Evolutionary conservation across 2,113 vertebrate species (phyloP).

Genomic region (Lipotes vexillifer): DNA sequence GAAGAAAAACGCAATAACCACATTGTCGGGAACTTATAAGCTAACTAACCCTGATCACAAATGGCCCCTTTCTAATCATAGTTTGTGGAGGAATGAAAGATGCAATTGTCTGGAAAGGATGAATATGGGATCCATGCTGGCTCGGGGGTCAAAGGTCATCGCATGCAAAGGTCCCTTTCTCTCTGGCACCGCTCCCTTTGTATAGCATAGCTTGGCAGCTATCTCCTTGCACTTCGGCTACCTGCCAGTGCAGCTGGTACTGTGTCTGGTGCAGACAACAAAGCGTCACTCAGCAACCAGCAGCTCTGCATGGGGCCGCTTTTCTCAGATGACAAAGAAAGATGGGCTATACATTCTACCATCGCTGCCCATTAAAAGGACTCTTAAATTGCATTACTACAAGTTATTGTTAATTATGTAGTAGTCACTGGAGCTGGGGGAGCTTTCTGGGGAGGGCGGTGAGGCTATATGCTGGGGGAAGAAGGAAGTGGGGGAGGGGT

Average conservation of each 20-base stretch:
- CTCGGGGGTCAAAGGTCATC: slow-evolving; percentile 85
- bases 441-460: slow-evolving; percentile 70
- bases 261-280: slow-evolving; percentile 88
- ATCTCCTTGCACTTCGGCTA: slow-evolving; percentile 88
- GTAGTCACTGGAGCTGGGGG: slow-evolving; percentile 83
- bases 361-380: slow-evolving; percentile 81
- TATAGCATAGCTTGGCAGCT: slow-evolving; percentile 89
- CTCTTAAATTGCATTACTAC: slow-evolving; percentile 84
- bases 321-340: slow-evolving; percentile 89
- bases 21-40: slow-evolving; percentile 80
- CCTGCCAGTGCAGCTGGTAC: slow-evolving; percentile 94
- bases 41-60: slow-evolving; percentile 72
- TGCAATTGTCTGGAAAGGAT: slow-evolving; percentile 93
- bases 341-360: slow-evolving; percentile 85
- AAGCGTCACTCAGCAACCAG: slow-evolving; percentile 90
- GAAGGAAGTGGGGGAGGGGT: background rate
- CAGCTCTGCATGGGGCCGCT: slow-evolving; percentile 84
- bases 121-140: slow-evolving; percentile 92
- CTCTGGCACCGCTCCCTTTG: slow-evolving; percentile 87
- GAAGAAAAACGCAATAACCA: slow-evolving; percentile 74
- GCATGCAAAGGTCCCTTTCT: slow-evolving; percentile 87
- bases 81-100: slow-evolving; percentile 91
- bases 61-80: slow-evolving; percentile 81
- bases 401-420: slow-evolving; percentile 88
- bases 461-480: slow-evolving; percentile 38